Percentiles rank a stretch among this genome's conserved stretches.
Evolutionary conservation across 2,797 vertebrate genomes (phyloP).

Genomic region (Nothura maculosa): DNA sequence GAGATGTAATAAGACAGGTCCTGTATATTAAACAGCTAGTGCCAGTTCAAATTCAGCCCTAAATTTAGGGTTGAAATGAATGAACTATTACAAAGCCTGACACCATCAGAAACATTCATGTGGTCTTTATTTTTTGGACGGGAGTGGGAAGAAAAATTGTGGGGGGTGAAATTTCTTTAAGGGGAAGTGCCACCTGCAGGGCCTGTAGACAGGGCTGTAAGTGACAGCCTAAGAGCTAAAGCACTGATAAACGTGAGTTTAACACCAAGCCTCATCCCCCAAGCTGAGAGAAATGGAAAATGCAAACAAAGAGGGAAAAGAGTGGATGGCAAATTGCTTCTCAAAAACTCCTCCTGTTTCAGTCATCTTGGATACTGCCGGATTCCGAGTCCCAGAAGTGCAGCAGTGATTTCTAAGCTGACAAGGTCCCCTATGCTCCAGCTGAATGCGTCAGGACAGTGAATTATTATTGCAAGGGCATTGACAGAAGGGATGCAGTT

Average conservation of each 20-base stretch:
- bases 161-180: constrained; percentile 27
- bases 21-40: constrained; percentile 70
- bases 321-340: constrained; percentile 3
- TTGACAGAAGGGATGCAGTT: background rate
- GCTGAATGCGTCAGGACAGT: constrained; percentile 3
- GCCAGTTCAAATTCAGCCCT: constrained; percentile 59
- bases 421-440: background rate
- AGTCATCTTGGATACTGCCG: constrained; percentile 38
- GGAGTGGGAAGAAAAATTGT: constrained; percentile 39
- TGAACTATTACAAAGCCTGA: constrained; percentile 63
- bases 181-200: constrained; percentile 35
- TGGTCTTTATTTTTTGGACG: constrained; percentile 41
- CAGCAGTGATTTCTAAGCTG: constrained; percentile 36
- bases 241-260: background rate
- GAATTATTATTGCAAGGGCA: constrained; percentile 42
- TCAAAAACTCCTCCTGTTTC: constrained; percentile 37
- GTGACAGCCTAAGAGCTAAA: background rate
- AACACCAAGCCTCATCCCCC: background rate
- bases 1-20: constrained; percentile 69
- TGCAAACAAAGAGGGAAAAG: constrained; percentile 53
- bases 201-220: background rate
- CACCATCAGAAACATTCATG: constrained; percentile 56
- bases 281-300: constrained; percentile 46
- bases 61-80: constrained; percentile 67
- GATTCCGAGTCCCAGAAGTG: background rate